Evolutionary conservation across 1,140 invertebrate species (phyloP).

Genomic region (Muscidifurax raptorellus): DNA sequence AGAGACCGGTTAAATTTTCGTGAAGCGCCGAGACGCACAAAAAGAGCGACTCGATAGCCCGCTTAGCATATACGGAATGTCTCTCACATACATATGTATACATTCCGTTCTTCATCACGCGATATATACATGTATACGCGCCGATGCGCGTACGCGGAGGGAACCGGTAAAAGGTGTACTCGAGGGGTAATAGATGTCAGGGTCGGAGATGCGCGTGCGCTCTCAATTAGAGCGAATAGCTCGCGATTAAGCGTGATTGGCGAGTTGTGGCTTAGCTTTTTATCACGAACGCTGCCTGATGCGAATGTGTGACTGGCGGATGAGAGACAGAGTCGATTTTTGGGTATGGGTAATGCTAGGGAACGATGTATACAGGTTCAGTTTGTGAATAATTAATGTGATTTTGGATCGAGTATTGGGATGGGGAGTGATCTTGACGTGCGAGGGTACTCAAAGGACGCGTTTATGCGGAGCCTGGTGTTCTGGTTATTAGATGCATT

Average conservation of each 20-base stretch:
- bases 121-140: neutral
- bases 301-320: neutral
- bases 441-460: neutral
- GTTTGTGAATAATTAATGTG: neutral
- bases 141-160: neutral
- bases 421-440: neutral
- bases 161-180: slow-evolving; percentile 57
- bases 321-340: no score
- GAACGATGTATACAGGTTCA: no score
- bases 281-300: no score
- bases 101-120: neutral
- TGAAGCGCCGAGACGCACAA: neutral
- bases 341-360: no score
- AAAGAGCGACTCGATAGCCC: no score
- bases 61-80: no score
- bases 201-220: slow-evolving; percentile 62
- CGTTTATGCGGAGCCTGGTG: neutral
- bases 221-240: slow-evolving; percentile 70
- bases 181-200: slow-evolving; percentile 69
- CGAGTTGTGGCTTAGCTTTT: neutral
- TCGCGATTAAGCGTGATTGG: slow-evolving; percentile 65
- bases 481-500: neutral
- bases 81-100: neutral
- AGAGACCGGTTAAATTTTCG: slow-evolving; percentile 18
- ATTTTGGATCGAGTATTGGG: neutral